Evolutionary conservation across 2,113 vertebrate species (phyloP), one percentile per base, ranked within the genome.

Genomic region (Turnix velox): DNA sequence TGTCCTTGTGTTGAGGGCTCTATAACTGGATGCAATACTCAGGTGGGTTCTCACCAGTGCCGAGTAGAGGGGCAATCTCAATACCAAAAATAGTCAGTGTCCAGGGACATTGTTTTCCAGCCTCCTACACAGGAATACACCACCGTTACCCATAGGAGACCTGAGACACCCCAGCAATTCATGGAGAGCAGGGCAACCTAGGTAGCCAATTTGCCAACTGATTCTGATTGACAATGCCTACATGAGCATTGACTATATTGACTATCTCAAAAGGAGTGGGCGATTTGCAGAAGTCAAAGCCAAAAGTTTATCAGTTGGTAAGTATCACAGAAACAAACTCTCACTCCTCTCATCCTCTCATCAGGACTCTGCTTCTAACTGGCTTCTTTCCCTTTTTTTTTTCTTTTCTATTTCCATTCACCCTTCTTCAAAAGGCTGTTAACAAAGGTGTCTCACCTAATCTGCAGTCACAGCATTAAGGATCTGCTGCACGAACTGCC

Each of bases 211-310:
- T 27, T 52, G 61, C 10, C 1, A 0, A 37, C 33, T 0, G 1
- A 28, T 0, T 48, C 31, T 35, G 45, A 68, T 8, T 65, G 48
- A 61, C 43, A 82, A 12, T 18, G 28, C 15, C 48, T 45, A 57
- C 37, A n/a, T n/a, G n/a, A n/a, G n/a, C n/a, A n/a, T n/a, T n/a
- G n/a, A n/a, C n/a, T n/a, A n/a, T n/a, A n/a, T n/a, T n/a, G n/a
- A n/a, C n/a, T n/a, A n/a, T n/a, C 77, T 89, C 33, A 69, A 65
- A 75, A 22, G 10, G 15, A 78, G 15, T 67, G 5, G 14, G 7
- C 48, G 74, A 84, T 78, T 92, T 37, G 10, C 43, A 92, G 52
- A 91, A 48, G 58, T 65, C 66, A 89, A 87, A 91, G 62, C 37
- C 68, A 75, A 65, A 79, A 85, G 62, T 82, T 76, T 87, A 94